phyloP scores from a whole-genome alignment of 2,113 vertebrate genomes.

The Leucosticte australis region DNA sequence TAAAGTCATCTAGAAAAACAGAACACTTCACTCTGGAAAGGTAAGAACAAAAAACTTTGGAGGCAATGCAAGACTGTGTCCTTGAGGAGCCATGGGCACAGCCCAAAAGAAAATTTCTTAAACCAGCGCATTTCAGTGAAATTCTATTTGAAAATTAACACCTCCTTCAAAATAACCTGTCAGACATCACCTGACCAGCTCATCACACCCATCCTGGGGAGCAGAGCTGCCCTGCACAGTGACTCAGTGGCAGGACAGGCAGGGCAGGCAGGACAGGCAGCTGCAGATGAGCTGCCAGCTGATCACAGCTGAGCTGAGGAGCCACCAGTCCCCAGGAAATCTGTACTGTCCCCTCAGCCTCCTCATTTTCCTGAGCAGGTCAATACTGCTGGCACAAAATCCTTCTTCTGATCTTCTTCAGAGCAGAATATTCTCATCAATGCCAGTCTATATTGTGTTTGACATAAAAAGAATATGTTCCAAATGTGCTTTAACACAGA shows the following conservation, averaged over 20 bases:
- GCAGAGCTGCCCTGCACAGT: not conserved
- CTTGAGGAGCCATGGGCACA: not conserved
- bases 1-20: not conserved
- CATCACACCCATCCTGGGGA: not conserved
- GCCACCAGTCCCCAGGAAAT: not conserved
- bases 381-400: not conserved
- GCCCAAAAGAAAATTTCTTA: not conserved
- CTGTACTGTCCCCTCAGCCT: not conserved
- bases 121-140: not conserved
- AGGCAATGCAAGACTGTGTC: fast-evolving
- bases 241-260: not conserved
- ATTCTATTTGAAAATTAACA: not conserved
- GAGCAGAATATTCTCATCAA: not conserved
- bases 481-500: not conserved
- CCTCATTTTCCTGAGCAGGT: not conserved
- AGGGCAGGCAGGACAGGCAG: not conserved
- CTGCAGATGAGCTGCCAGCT: not conserved
- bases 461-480: not conserved
- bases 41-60: not conserved
- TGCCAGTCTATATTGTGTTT: not conserved
- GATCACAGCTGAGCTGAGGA: not conserved
- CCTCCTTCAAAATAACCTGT: not conserved
- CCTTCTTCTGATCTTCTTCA: not conserved
- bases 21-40: not conserved
- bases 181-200: not conserved